phyloP scores from a whole-genome alignment of 2,888 invertebrate species.

The Napeogenes inachia region DNA sequence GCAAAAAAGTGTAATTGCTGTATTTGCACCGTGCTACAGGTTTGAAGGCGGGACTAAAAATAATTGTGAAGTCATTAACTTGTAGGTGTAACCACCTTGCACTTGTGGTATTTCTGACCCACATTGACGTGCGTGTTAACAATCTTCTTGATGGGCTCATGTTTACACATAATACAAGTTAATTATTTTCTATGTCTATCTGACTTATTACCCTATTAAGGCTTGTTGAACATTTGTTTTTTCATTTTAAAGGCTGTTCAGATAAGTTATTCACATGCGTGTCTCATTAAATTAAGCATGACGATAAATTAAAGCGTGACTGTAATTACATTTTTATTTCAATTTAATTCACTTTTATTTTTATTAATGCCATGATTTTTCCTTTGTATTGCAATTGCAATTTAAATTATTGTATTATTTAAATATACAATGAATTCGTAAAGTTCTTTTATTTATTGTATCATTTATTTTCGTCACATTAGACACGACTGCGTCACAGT shows the following conservation, averaged over 20 bases:
- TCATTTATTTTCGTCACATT: slow-evolving; percentile 77
- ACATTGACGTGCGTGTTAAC: slow-evolving; percentile 59
- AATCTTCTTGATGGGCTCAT: slow-evolving; percentile 60
- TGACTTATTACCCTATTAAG: slow-evolving; percentile 55
- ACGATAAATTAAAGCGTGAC: slow-evolving; percentile 21
- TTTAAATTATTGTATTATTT: slow-evolving; percentile 14
- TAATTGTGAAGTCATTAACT: slow-evolving; percentile 30
- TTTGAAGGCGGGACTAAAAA: slow-evolving; percentile 24
- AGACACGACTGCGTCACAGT: slow-evolving; percentile 57
- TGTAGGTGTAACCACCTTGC: slow-evolving; percentile 44
- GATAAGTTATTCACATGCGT: slow-evolving; percentile 22
- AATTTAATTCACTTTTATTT: slow-evolving; percentile 21
- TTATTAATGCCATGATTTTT: slow-evolving; percentile 19
- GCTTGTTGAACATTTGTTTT: slow-evolving; percentile 33
- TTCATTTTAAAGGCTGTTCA: slow-evolving; percentile 25
- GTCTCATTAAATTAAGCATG: slow-evolving; percentile 24
- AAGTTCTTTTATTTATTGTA: slow-evolving; percentile 43
- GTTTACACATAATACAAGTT: slow-evolving; percentile 62
- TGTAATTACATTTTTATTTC: slow-evolving; percentile 25
- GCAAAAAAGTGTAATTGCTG: slow-evolving; percentile 27
- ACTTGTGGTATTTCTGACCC: slow-evolving; percentile 46
- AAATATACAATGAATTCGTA: slow-evolving; percentile 7
- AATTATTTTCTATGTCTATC: slow-evolving; percentile 56
- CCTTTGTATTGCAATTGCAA: slow-evolving; percentile 14
- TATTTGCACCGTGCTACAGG: slow-evolving; percentile 19